phyloP scores from a whole-genome alignment of 2,797 vertebrate species.

The Thaleichthys pacificus region DNA sequence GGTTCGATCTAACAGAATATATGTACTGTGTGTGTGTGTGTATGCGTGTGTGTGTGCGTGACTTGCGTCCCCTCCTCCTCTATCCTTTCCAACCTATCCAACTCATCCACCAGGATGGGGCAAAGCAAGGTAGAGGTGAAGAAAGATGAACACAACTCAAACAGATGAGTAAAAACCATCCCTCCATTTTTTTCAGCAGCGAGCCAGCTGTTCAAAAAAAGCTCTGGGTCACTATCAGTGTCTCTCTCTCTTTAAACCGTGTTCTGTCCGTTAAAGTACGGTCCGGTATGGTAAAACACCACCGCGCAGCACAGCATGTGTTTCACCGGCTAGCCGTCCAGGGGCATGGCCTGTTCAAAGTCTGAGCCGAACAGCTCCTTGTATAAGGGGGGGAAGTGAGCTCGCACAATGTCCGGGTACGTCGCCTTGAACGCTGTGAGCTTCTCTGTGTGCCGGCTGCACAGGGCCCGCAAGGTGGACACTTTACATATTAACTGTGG shows the following conservation, averaged over 20 bases:
- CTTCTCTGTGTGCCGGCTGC: constrained; percentile 99
- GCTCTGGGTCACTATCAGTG: constrained; percentile 4
- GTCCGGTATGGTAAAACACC: too few species aligned
- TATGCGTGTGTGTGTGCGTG: neutral
- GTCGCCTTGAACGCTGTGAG: constrained; percentile 99
- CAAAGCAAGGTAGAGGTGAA: constrained; percentile 14
- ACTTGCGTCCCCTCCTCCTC: constrained; percentile 59
- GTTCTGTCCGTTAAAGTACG: too few species aligned
- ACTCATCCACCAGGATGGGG: neutral
- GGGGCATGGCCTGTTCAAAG: constrained; percentile 99
- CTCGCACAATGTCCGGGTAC: constrained; percentile 99
- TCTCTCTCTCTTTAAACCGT: constrained; percentile 11
- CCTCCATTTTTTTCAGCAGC: neutral
- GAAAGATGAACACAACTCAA: constrained; percentile 36
- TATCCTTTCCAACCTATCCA: constrained; percentile 63
- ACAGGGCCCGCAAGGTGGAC: constrained; percentile 98
- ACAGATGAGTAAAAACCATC: constrained; percentile 32
- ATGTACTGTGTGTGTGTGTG: constrained; percentile 1
- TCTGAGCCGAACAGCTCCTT: constrained; percentile 99
- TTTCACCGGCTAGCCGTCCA: constrained; percentile 88
- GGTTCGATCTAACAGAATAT: neutral
- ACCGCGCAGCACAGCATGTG: too few species aligned
- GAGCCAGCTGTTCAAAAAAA: too few species aligned
- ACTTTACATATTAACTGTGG: constrained; percentile 99
- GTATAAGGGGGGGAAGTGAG: constrained; percentile 99